These are phyloP conservation scores for Idaea biselata DNA, from an alignment of 2,888 invertebrate species.

Conservation along the genomic window DNA sequence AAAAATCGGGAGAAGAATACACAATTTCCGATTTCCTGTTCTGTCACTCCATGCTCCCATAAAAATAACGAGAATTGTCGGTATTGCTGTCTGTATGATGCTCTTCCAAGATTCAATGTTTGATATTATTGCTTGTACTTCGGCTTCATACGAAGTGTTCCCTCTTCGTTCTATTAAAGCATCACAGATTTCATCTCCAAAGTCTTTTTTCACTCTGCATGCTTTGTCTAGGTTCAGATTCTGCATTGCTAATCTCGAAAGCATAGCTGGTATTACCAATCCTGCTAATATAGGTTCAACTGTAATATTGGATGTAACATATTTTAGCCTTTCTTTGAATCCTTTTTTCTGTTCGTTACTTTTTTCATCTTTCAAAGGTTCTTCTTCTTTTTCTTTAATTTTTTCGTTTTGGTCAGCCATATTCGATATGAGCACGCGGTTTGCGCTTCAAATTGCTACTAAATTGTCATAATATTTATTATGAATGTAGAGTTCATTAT, in stretches of 20 bases:
- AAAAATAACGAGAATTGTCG: slow-evolving; percentile 77
- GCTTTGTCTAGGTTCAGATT: slow-evolving; percentile 71
- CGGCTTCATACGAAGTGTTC: slow-evolving; percentile 81
- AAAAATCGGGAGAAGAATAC: slow-evolving; percentile 77
- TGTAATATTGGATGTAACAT: slow-evolving; percentile 81
- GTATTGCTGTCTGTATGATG: slow-evolving; percentile 77
- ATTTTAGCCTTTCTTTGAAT: slow-evolving; percentile 73
- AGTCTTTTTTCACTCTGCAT: slow-evolving; percentile 58
- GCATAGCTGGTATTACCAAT: slow-evolving; percentile 82
- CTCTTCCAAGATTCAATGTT: slow-evolving; percentile 80
- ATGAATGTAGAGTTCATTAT: slow-evolving; percentile 37
- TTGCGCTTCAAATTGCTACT: slow-evolving; percentile 32
- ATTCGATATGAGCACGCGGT: slow-evolving; percentile 23
- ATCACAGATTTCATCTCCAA: slow-evolving; percentile 60
- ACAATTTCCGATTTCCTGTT: slow-evolving; percentile 78
- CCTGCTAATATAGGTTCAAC: slow-evolving; percentile 87
- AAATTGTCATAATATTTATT: slow-evolving; percentile 26
- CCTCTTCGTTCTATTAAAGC: slow-evolving; percentile 54
- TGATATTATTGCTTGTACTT: slow-evolving; percentile 79
- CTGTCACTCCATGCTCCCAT: slow-evolving; percentile 83
- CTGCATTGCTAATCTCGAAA: slow-evolving; percentile 84
- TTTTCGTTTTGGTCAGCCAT: slow-evolving; percentile 45
- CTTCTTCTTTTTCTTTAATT: slow-evolving; percentile 44
- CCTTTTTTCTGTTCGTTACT: slow-evolving; percentile 56
- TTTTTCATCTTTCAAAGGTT: slow-evolving; percentile 47